Evolutionary conservation across 53 echinoderm and acorn worm genomes (phyloP), one percentile per base, ranked within the genome.

Genomic region (Paracentrotus lividus): DNA sequence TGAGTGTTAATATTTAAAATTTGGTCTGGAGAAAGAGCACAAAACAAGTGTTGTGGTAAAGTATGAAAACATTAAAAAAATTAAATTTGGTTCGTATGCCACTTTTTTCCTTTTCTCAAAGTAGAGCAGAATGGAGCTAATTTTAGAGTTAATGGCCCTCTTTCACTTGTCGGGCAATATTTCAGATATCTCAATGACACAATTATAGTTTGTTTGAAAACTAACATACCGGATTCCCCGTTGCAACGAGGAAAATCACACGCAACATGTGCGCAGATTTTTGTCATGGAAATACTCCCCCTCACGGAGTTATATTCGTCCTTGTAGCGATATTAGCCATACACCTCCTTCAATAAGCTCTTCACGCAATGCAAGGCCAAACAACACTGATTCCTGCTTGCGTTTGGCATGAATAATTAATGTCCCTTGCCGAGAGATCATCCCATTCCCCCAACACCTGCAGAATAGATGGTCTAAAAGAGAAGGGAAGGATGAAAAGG

Each of bases 351-450:
- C 86, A 86, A 86, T 56, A 86, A 56, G 36, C 36, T 55, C 32
- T 56, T 86, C 86, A 53, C 86, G 56, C 86, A 5, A 4, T 8
- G 36, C 86, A 53, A 86, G 86, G 86, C 86, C 56, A 56, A 56
- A 86, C 36, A 86, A 56, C 86, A 86, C 86, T 86, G 86, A 86
- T 86, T 86, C 86, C 56, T 86, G 86, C 47, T 54, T 86, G 53
- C 86, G 34, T 86, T 86, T 86, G 10, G 86, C 86, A 86, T 86
- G 86, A 86, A 86, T 86, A 86, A 86, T 86, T 86, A 86, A 86
- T 86, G 86, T 36, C 86, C 86, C 55, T 32, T 33, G 56, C 38
- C 36, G 56, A 55, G 38, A 56, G 56, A 86, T 52, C 56, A 86
- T 56, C 56, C 55, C 56, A 23, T 34, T 86, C 53, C 56, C 33